Conservation (phyloP, 1,140 invertebrate genomes). For the Listronotus oregonensis region DNA sequence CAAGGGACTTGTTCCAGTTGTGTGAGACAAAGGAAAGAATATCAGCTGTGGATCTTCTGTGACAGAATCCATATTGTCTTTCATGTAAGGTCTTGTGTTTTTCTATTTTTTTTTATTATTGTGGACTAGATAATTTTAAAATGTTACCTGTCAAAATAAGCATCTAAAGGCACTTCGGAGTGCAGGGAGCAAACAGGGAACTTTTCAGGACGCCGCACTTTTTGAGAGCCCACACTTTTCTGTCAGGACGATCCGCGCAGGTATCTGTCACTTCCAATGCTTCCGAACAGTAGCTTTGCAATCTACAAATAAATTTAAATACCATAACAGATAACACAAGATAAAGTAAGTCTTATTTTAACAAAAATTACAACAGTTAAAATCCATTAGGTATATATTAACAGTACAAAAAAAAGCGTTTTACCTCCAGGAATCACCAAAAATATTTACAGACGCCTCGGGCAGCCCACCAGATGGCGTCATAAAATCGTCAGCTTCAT, state of each 20-base stretch:
- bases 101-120: too few species aligned
- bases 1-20: too few species aligned
- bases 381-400: neutral
- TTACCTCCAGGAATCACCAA: conserved; percentile 85
- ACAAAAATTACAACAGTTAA: neutral
- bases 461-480: conserved; percentile 76
- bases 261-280: conserved; percentile 65
- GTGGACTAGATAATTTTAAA: too few species aligned
- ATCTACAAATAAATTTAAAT: conserved; percentile 26
- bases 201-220: conserved; percentile 78
- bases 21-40: too few species aligned
- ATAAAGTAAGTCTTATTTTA: too few species aligned
- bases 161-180: conserved; percentile 73
- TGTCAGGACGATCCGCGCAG: conserved; percentile 73
- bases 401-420: neutral
- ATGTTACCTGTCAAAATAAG: conserved; percentile 30
- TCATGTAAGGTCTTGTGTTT: too few species aligned
- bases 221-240: conserved; percentile 76
- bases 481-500: conserved; percentile 81
- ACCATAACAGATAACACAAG: too few species aligned
- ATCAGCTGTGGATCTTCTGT: too few species aligned
- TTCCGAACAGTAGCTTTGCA: conserved; percentile 74
- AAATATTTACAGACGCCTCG: conserved; percentile 73
- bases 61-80: too few species aligned
- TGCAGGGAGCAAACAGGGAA: conserved; percentile 77